Evolutionary conservation across 2,888 invertebrate species (phyloP).

Genomic region (Pegoplata infirma): DNA sequence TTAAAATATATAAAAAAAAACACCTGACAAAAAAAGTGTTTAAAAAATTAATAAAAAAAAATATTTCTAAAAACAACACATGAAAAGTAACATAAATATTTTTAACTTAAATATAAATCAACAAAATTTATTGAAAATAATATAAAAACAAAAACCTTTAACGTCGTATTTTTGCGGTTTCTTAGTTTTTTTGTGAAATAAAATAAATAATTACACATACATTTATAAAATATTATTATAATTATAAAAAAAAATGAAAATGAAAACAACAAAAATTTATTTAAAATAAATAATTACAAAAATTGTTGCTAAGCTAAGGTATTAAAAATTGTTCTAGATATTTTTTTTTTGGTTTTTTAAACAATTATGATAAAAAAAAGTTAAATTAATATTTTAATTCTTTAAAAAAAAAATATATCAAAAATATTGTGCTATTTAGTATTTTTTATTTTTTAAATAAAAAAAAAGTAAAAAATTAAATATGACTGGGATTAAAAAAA

Average conservation of each 20-base stretch:
- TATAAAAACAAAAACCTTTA: not conserved
- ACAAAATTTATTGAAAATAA: constrained; percentile 1
- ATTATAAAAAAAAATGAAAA: not conserved
- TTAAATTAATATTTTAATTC: not conserved
- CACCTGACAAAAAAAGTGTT: constrained; percentile 10
- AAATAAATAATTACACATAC: not conserved
- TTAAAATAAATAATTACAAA: not conserved
- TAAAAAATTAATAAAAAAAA: too few relatives aligned
- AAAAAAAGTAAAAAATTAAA: too few relatives aligned
- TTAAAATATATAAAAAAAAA: constrained; percentile 3
- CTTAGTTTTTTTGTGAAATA: constrained; percentile 17
- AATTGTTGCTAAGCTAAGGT: constrained; percentile 31
- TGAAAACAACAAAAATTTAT: not conserved
- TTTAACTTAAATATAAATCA: constrained; percentile 9
- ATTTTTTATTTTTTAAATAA: too few relatives aligned
- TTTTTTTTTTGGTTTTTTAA: not conserved
- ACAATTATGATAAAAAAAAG: constrained; percentile 11
- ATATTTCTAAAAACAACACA: constrained; percentile 12
- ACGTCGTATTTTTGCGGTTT: constrained; percentile 52
- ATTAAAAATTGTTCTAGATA: constrained; percentile 20
- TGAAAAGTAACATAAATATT: constrained; percentile 10
- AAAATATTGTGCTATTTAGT: not conserved
- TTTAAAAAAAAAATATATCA: not conserved
- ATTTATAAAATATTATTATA: too few relatives aligned
- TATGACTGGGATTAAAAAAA: too few relatives aligned